Base-by-base conservation (phyloP, 2,797 vertebrate genomes). In the Tenualosa ilisha region DNA sequence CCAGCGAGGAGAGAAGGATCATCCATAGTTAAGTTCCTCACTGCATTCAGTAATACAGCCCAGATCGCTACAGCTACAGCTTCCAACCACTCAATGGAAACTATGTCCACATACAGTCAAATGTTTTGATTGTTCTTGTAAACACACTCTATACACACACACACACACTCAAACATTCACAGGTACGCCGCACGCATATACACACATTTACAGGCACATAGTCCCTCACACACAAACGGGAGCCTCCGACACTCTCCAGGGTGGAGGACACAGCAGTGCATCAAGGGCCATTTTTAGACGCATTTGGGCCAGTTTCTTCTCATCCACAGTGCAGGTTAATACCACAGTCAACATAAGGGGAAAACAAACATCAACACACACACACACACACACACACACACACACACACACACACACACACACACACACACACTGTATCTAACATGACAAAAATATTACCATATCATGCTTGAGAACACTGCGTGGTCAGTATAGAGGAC, bases 201-300 rank as follows among this genome's bases (percentile, higher is more conserved):
- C 9, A 11, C 8, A 65, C 22, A 40, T 37, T 7, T 37, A 40
- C 37, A 20, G 15, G 13, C 5, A 75, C 68, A 43, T 1, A 6
- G 31, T 17, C 68, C 17, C 59, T 24, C 8, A 24, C 22, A 59
- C 22, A 24, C 59, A 63, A 9, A 9, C 11, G 24, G 59, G 59
- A 63, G 59, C 59, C 37, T 20, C 68, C 31, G 22, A 75, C 31
- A 43, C 68, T 37, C 37, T 75, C 15, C 20, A 13, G 31, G 11
- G 31, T 75, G 68, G 37, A 75, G 68, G 68, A 75, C 81, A 61
- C 54, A 56, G 68, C 68, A 75, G 68, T 75, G 68, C 3, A 37
- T 43, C 68, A 75, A 43, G 15, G 68, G 68, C 68, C 68, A 43
- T 75, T 75, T 75, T 75, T 75, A 75, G 68, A 75, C 15, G 4